Evolutionary conservation across 1,140 invertebrate species (phyloP).

Genomic region (Zelostemma sp.): DNA sequence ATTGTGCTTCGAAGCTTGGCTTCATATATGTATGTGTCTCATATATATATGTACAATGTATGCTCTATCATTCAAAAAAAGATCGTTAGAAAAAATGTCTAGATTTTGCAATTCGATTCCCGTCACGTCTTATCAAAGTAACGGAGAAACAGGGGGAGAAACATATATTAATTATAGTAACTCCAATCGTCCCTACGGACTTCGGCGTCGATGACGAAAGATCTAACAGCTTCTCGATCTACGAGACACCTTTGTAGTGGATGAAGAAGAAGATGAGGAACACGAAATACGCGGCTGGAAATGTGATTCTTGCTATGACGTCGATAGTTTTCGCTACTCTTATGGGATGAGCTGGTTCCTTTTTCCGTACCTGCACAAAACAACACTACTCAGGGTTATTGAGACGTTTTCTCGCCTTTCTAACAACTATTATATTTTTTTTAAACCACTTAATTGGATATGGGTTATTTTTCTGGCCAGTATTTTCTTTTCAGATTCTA

Average conservation of each 20-base stretch:
- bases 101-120: conserved; percentile 8
- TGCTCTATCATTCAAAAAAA: conserved; percentile 33
- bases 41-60: conserved; percentile 38
- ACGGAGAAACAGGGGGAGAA: conserved; percentile 10
- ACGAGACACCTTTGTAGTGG: conserved; percentile 82
- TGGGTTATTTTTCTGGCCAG: too few relatives aligned
- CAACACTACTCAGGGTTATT: conserved; percentile 57
- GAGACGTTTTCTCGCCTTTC: conserved; percentile 29
- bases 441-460: too few relatives aligned
- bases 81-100: conserved; percentile 35
- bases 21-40: conserved; percentile 29
- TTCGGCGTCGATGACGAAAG: conserved; percentile 7
- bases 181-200: conserved; percentile 16
- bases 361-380: conserved; percentile 85
- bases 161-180: conserved; percentile 26
- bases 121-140: conserved; percentile 6
- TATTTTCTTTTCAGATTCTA: too few relatives aligned
- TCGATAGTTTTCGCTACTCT: conserved; percentile 94
- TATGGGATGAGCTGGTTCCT: conserved; percentile 91
- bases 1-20: conserved; percentile 46
- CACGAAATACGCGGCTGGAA: conserved; percentile 90
- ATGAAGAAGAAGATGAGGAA: conserved; percentile 96
- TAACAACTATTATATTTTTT: too few relatives aligned
- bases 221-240: conserved; percentile 33
- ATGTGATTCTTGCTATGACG: conserved; percentile 92